Base-by-base conservation (phyloP, 2,113 vertebrate genomes). In the Pycnonotus jocosus region DNA sequence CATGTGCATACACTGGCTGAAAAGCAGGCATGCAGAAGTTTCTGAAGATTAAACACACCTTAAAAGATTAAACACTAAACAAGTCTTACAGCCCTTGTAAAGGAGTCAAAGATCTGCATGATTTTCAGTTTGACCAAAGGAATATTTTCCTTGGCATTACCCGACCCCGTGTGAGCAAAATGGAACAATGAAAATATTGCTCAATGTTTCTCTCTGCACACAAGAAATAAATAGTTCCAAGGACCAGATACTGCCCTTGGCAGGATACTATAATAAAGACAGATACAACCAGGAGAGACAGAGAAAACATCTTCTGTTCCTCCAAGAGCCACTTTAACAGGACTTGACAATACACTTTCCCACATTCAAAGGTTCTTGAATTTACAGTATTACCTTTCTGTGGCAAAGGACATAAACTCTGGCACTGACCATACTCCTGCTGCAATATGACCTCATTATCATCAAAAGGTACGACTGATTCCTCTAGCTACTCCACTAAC, bases 241-340 rank as follows among this genome's bases (percentile, higher is more conserved):
- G 81, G 79, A 84, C 87, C 82, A 83, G 69, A 94, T 73, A 94
- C 47, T 78, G 82, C 93, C 80, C 56, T 66, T 73, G 86, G 94
- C 92, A 74, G 69, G 88, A 44, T 78, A 90, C 88, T 88, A 58
- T 69, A 96, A 97, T 88, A 93, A 93, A 94, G 76, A 40, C 64
- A 80, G 77, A 78, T 61, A 83, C 31, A 88, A 90, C 60, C 44
- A 74, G 54, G n/a, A 93, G 68, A 95, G 93, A 82, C 40, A 88
- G n/a, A 92, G 40, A 82, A 94, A 94, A 92, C 68, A 74, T 78
- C 80, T 81, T 83, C 68, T 86, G 51, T 80, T 95, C 72, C 51
- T 88, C 47, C 44, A 70, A 64, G 14, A 81, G 20, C 28, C 40
- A 48, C 64, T 88, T 24, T 60, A 90, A 88, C 48, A 66, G 57